Evolutionary conservation across 2,888 invertebrate species (phyloP), one percentile per base, ranked within the genome.

Genomic region (Sclerodermus sp.): DNA sequence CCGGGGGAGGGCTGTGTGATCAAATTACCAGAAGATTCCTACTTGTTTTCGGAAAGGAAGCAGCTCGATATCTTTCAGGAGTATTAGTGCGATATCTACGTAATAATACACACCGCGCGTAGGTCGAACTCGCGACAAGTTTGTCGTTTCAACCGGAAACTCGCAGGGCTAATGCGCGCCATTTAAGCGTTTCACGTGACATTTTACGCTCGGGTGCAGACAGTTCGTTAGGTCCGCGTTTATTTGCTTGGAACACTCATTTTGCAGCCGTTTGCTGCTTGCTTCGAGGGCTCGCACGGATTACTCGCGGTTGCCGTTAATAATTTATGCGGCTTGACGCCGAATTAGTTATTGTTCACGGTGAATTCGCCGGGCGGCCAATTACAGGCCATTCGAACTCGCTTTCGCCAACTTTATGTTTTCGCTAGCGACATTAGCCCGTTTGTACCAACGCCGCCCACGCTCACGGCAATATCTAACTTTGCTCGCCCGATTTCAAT

Each of bases 201-300:
- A 63, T 63, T 63, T 53, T 49, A 52, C 51, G 42, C 47, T 55
- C 51, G 54, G 47, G 49, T 55, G 49, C 53, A 49, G 58, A 55
- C 66, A 70, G 71, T 74, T 73, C 70, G 73, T 72, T 73, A 73
- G 68, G 60, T 66, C 63, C 56, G 62, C 72, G 70, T 70, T 74
- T 70, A 71, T 74, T 73, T 73, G 70, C 66, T 56, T 51, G 50
- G 45, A 53, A 53, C 58, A 51, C 48, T 60, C 55, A 51, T 58
- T 49, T 52, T 32, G 23, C 4, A 23, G 8, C 3, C 4, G 3
- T 23, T 8, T 5, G 23, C 23, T 23, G 23, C 3, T 8, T 23
- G 23, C 23, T 23, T 23, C 8, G 23, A 8, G 23, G 8, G 23
- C 23, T 23, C 4, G 23, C 8, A 23, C 23, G 23, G 8, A 23